Evolutionary conservation across 2,797 vertebrate genomes (phyloP).

Genomic region (Microtus californicus): DNA sequence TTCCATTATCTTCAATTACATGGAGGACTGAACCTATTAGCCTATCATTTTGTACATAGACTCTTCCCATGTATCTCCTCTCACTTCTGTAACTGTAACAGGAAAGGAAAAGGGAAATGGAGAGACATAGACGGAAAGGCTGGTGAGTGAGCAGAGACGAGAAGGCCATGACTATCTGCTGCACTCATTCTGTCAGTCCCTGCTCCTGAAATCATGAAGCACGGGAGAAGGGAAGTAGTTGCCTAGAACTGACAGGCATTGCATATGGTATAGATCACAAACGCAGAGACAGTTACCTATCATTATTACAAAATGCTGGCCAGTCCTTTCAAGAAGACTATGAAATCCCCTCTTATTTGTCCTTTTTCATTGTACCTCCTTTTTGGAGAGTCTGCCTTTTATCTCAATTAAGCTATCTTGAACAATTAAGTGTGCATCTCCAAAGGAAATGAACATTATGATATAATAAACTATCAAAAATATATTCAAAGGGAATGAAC

Average conservation of each 20-base stretch:
- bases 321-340: background rate
- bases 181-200: accelerated
- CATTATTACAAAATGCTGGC: background rate
- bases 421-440: background rate
- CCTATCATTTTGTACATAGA: background rate
- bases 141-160: background rate
- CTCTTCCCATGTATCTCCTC: background rate
- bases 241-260: background rate
- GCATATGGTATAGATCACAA: background rate
- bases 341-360: background rate
- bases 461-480: slow-evolving; percentile 5
- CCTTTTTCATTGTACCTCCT: background rate
- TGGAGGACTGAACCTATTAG: background rate
- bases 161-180: background rate
- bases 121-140: background rate
- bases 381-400: background rate
- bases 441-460: background rate
- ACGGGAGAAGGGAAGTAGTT: background rate
- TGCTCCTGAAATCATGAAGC: background rate
- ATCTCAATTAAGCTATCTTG: background rate
- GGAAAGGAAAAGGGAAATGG: background rate
- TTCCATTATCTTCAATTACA: background rate
- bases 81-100: background rate
- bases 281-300: accelerated
- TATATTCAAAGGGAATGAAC: background rate